Base-by-base conservation (phyloP, 2,797 vertebrate species). In the Rhyacichthys aspro region DNA sequence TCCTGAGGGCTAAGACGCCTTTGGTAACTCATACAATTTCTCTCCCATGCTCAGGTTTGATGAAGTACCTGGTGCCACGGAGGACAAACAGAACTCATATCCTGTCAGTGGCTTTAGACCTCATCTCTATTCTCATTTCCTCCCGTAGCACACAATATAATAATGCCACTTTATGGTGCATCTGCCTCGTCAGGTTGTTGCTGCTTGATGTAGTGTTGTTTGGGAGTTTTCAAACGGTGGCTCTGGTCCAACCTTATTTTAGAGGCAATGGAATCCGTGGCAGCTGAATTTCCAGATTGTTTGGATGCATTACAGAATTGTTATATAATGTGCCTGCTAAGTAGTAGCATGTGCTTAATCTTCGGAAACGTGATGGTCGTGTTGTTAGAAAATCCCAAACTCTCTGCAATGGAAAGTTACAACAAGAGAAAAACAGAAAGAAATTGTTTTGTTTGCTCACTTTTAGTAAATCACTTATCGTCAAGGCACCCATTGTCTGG, bases 11-110 rank as follows among this genome's bases (percentile, higher is more conserved):
- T 70, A 70, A n/a, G 60, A 71, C 57, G 74, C 69, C 68, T 64
- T 60, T 39, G 36, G 72, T 71, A 79, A 81, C 82, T 67, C 82
- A 70, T 71, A 78, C 68, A 79, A 59, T 74, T 75, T 82, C 68
- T 77, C 70, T 81, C 58, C 64, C 62, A 86, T 72, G 74, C 73
- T 76, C 69, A 64, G 80, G 76, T 81, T 84, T 84, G 88, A 90
- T 91, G 82, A 89, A 88, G 84, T 90, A 86, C 86, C 74, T 74
- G 73, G 83, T 87, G 83, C 85, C 86, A 84, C 81, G 56, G 81
- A 84, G 83, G 86, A 91, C 81, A 89, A 91, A 86, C 84, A 88
- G 78, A 89, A 90, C 89, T 90, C 79, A 92, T 91, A 91, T 92
- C 88, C 90, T 91, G 88, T 87, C 83, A 80, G 80, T 74, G 82